Percentiles rank a stretch among this genome's conserved stretches.
phyloP scores from a whole-genome alignment of 2,797 vertebrate species.

The Phalloptychus januarius region DNA sequence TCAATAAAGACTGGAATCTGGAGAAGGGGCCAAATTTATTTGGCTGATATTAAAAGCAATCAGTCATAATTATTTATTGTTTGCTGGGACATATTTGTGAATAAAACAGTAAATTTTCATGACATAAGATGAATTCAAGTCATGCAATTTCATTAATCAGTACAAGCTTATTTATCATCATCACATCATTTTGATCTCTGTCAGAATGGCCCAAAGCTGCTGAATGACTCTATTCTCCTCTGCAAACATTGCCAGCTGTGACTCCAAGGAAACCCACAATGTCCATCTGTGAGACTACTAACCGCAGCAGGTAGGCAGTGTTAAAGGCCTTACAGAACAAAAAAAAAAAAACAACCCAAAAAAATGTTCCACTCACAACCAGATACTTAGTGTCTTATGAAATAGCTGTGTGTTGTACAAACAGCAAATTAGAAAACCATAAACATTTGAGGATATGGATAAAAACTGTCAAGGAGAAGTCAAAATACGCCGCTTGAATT shows the following conservation, averaged over 20 bases:
- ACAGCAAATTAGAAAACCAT: neutral
- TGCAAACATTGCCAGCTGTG: slow-evolving; percentile 57
- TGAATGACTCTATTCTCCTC: slow-evolving; percentile 40
- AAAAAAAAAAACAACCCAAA: neutral
- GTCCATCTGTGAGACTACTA: slow-evolving; percentile 47
- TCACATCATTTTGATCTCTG: slow-evolving; percentile 46
- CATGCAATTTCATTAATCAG: slow-evolving; percentile 29
- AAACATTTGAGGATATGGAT: neutral
- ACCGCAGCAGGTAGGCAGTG: slow-evolving; percentile 43
- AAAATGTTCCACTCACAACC: neutral
- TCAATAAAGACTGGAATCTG: no score
- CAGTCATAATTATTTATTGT: no score
- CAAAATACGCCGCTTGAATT: slow-evolving; percentile 38
- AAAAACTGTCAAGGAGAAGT: slow-evolving; percentile 31
- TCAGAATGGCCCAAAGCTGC: slow-evolving; percentile 33
- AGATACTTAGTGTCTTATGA: slow-evolving; percentile 4
- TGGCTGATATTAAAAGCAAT: no score
- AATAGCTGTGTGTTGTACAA: slow-evolving; percentile 16
- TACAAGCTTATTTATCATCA: slow-evolving; percentile 38
- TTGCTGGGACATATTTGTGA: no score
- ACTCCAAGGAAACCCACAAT: slow-evolving; percentile 42
- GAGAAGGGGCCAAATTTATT: no score
- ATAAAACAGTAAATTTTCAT: slow-evolving; percentile 25
- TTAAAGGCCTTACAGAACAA: slow-evolving; percentile 41
- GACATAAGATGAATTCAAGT: slow-evolving; percentile 49